Percentiles rank a stretch among this genome's conserved stretches.
Evolutionary conservation across 2,113 vertebrate genomes (phyloP).

Genomic region (Atrichornis clamosus): DNA sequence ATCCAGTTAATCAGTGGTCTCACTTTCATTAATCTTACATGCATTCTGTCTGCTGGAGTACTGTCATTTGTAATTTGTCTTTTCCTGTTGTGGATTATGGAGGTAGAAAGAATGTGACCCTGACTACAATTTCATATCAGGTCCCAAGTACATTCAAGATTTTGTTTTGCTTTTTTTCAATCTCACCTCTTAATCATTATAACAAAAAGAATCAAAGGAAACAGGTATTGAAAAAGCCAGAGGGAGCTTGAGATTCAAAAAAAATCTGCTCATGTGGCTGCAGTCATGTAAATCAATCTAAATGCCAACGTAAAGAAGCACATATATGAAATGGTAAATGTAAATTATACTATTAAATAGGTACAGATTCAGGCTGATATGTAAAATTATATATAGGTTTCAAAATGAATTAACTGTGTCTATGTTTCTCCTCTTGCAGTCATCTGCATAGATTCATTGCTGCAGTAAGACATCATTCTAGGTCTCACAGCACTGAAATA

Average conservation of each 20-base stretch:
- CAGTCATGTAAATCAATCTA: neutral
- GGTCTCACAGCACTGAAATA: constrained; percentile 19
- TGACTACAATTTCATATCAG: neutral
- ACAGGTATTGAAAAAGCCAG: neutral
- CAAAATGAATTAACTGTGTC: constrained; percentile 15
- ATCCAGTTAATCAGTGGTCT: neutral
- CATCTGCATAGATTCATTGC: constrained; percentile 30
- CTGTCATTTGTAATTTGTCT: neutral
- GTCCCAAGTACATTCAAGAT: neutral
- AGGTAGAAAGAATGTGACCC: neutral
- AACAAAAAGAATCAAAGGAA: neutral
- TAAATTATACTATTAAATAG: constrained; percentile 2
- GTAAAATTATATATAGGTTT: constrained; percentile 4
- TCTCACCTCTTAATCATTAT: neutral
- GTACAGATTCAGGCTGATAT: neutral
- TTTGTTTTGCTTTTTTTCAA: neutral
- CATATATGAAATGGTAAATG: neutral
- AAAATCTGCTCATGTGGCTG: neutral
- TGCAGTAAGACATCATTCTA: constrained; percentile 1
- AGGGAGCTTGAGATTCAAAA: neutral
- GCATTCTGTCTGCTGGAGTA: neutral
- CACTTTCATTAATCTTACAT: neutral
- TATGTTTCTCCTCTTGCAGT: constrained; percentile 5
- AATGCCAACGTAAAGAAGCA: neutral
- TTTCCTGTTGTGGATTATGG: neutral